Evolutionary conservation across 2,113 vertebrate species (phyloP).

Genomic region (Caranx melampygus): DNA sequence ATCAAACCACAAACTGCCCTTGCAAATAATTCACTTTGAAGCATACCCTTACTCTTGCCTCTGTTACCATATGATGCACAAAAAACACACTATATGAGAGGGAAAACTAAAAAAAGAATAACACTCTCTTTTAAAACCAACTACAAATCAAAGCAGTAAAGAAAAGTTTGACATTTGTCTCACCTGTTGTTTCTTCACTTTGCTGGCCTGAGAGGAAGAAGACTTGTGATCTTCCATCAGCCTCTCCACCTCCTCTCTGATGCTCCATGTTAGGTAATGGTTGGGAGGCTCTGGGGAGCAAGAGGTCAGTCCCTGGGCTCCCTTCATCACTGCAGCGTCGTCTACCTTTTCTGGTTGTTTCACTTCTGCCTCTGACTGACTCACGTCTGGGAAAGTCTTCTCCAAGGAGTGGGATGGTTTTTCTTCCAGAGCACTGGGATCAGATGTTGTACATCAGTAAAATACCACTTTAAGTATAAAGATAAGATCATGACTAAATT

Average conservation of each 20-base stretch:
- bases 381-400: conserved; percentile 8
- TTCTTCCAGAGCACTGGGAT: conserved; percentile 39
- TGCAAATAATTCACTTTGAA: no score
- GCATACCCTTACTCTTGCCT: no score
- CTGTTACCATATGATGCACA: no score
- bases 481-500: no score
- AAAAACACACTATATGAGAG: no score
- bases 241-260: conserved; percentile 72
- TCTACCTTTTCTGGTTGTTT: neutral
- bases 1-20: no score
- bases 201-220: conserved; percentile 16
- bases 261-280: conserved; percentile 47
- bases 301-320: neutral
- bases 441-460: neutral
- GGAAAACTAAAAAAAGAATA: no score
- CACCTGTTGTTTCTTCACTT: conserved; percentile 64
- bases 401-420: neutral
- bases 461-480: no score
- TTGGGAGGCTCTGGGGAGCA: neutral
- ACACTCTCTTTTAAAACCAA: neutral
- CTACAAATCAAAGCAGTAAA: neutral
- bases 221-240: conserved; percentile 74
- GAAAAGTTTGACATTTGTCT: conserved; percentile 7
- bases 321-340: neutral
- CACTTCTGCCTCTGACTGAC: neutral